Conservation (phyloP, 2,888 invertebrate genomes). For the Rhingia rostrata region DNA sequence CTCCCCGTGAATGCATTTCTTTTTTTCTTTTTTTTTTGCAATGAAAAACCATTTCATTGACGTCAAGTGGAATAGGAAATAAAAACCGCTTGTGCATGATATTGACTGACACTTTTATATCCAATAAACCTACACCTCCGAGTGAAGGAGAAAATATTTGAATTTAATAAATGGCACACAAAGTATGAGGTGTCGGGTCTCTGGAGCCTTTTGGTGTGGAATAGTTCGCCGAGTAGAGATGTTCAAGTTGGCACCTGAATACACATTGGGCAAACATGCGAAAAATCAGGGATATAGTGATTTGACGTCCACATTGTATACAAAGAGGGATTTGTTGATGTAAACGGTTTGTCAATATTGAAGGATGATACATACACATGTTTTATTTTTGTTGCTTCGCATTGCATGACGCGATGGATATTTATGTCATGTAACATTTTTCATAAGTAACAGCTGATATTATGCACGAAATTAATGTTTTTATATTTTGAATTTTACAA, state of each 20-base stretch:
- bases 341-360: too few relatives aligned
- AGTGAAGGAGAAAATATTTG: background rate
- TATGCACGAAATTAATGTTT: too few relatives aligned
- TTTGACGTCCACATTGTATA: too few relatives aligned
- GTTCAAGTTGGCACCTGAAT: constrained; percentile 18
- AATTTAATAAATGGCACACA: constrained; percentile 16
- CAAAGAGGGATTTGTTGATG: too few relatives aligned
- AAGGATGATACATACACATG: too few relatives aligned
- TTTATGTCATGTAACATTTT: too few relatives aligned
- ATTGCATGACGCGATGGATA: too few relatives aligned
- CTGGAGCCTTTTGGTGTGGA: background rate
- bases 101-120: background rate
- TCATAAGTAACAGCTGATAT: too few relatives aligned
- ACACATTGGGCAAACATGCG: constrained; percentile 12
- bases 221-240: background rate
- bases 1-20: constrained; percentile 4
- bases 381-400: too few relatives aligned
- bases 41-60: constrained; percentile 20
- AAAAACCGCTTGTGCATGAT: background rate
- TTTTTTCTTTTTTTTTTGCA: background rate
- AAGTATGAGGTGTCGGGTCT: background rate
- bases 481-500: too few relatives aligned
- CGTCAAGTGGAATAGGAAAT: constrained; percentile 18
- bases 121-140: background rate
- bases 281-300: background rate